Base-by-base conservation (phyloP, 2,888 invertebrate genomes). In the Empis stercorea region DNA sequence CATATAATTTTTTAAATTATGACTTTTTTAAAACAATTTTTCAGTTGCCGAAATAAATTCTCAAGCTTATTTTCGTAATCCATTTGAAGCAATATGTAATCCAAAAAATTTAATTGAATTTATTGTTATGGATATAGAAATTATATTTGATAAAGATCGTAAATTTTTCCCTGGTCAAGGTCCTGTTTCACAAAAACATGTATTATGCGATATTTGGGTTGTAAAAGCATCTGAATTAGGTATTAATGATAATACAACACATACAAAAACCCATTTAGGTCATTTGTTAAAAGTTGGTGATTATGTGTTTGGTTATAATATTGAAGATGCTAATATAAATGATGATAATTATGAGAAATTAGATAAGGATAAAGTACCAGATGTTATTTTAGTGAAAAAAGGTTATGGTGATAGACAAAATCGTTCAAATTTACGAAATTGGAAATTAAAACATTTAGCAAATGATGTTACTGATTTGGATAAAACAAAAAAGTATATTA, bases 311-410 rank as follows among this genome's bases (percentile, higher is more conserved):
- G 96, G 96, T 81, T 94, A 76, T 71, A 92, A 94, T 65, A 67
- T 99, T 43, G 76, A 77, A 30, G 93, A 94, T 60, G 82, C 87
- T 23, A 99, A 99, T 64, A 78, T 93, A 38, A 99, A 99, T 64
- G 87, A 99, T 64, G 64, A 65, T 0, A 81, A 91, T 63, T 86
- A 92, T 61, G 96, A 99, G 51, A 86, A 87, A 60, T 64, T 99
- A 56, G 73, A 79, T 49, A 66, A 69, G 37, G 75, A 75, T 51
- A 61, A 62, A 11, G 65, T 95, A 30, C 94, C 96, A 0, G 96
- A 97, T 71, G 85, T 97, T 47, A 79, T 97, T 48, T 71, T 99
- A n/a, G 89, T 96, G 10, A 94, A 92, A 73, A 99, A 99, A 66
- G 75, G 79, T 55, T 94, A 87, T 64, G 81, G 80, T 0, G 88